Evolutionary conservation across 2,888 invertebrate genomes (phyloP).

Genomic region (Scrobipalpa atriplicella): DNA sequence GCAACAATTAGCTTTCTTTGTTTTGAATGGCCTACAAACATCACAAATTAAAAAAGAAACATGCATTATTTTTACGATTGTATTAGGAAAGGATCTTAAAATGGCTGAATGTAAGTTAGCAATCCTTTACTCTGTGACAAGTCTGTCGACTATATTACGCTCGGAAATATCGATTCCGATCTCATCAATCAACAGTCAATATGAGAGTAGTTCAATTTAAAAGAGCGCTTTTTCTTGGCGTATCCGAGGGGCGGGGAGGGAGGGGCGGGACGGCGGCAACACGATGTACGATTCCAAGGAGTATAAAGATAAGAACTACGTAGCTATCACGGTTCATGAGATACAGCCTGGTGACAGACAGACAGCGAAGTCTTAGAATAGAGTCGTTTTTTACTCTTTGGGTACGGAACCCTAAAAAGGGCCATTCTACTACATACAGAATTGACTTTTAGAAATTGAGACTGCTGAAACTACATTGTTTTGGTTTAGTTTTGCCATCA

Average conservation of each 20-base stretch:
- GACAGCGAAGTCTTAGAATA: too few species aligned
- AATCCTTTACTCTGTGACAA: constrained; percentile 29
- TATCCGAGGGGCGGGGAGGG: constrained; percentile 34
- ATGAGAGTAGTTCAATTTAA: constrained; percentile 51
- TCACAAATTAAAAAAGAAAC: not conserved
- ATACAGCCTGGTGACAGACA: too few species aligned
- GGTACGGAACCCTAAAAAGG: too few species aligned
- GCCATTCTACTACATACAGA: too few species aligned
- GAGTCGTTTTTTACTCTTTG: too few species aligned
- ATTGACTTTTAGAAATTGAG: too few species aligned
- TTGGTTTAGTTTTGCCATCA: too few species aligned
- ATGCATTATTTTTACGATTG: not conserved
- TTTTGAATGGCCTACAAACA: too few species aligned
- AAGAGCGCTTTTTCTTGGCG: constrained; percentile 42
- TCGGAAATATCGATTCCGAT: constrained; percentile 34
- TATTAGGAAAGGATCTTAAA: too few species aligned
- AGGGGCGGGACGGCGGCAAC: constrained; percentile 23
- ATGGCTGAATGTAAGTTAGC: not conserved
- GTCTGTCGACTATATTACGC: not conserved
- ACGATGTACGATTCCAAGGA: not conserved
- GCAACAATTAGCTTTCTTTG: too few species aligned
- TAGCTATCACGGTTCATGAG: too few species aligned
- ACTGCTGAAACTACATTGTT: too few species aligned
- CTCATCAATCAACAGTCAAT: constrained; percentile 57
- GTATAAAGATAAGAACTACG: constrained; percentile 33